Evolutionary conservation across 2,113 vertebrate genomes (phyloP).

Genomic region (Sinocyclocheilus grahami): DNA sequence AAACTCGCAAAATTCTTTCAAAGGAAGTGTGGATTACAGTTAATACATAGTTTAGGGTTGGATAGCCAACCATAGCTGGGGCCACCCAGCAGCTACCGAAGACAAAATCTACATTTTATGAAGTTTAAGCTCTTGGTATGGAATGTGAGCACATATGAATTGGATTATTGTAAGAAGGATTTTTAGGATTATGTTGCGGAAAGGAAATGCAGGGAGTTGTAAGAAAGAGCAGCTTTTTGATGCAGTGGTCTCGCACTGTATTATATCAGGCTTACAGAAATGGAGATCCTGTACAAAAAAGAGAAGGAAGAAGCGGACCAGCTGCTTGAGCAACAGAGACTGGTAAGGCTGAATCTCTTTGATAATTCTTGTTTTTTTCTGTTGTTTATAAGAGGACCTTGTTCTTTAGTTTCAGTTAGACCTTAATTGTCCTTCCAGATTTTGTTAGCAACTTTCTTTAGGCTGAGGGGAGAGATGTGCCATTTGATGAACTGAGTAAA

Average conservation of each 20-base stretch:
- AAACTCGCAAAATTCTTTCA: background rate
- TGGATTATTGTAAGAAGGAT: slow-evolving; percentile 46
- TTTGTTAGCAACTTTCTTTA: background rate
- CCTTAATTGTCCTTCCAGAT: slow-evolving; percentile 16
- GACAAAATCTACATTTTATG: background rate
- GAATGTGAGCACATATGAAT: slow-evolving; percentile 26
- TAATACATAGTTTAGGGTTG: background rate
- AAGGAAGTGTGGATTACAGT: background rate
- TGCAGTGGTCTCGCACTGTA: slow-evolving; percentile 37
- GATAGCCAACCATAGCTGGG: background rate
- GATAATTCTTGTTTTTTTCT: slow-evolving; percentile 22
- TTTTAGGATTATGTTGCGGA: slow-evolving; percentile 21
- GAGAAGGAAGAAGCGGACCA: slow-evolving; percentile 99
- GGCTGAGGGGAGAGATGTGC: slow-evolving; percentile 40
- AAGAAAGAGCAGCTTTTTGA: slow-evolving; percentile 24
- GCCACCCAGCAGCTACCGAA: background rate
- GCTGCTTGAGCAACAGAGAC: slow-evolving; percentile 95
- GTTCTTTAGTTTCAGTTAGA: background rate
- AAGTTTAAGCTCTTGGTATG: background rate
- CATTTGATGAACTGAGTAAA: slow-evolving; percentile 17
- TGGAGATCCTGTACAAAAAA: slow-evolving; percentile 99
- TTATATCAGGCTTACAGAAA: slow-evolving; percentile 89
- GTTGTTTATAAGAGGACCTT: background rate
- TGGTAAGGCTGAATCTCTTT: slow-evolving; percentile 80
- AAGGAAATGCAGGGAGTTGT: slow-evolving; percentile 11